A percentile compares a stretch with the other conserved stretches of the same genome.
Conservation (phyloP, 2,888 invertebrate genomes). For the Drosophila infuscata region DNA sequence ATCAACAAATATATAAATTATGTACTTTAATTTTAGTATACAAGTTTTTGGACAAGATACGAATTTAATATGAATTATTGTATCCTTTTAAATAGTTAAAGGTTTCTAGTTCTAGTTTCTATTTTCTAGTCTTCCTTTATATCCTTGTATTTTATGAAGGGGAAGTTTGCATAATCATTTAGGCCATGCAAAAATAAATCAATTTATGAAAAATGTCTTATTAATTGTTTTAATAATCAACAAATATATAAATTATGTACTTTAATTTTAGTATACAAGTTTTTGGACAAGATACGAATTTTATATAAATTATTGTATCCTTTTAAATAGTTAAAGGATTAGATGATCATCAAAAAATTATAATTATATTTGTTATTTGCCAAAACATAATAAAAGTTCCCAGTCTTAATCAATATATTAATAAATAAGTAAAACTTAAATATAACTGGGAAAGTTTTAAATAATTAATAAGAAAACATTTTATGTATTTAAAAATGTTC, state of each 20-base stretch:
- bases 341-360: neutral
- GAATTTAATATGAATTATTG: neutral
- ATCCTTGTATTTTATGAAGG: neutral
- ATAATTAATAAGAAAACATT: neutral
- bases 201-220: neutral
- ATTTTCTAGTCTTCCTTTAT: neutral
- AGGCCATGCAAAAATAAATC: neutral
- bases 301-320: no score
- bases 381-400: neutral
- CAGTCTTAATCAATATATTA: neutral
- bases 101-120: no score
- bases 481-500: conserved; percentile 32
- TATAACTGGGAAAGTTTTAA: neutral
- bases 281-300: neutral
- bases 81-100: no score
- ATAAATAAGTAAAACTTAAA: neutral
- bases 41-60: neutral
- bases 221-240: neutral
- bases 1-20: neutral
- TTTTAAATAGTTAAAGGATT: neutral
- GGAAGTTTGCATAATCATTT: neutral
- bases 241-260: neutral
- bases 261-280: neutral
- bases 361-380: neutral
- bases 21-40: neutral